Conservation (phyloP, 2,888 invertebrate species). For the Synanthedon andrenaeformis region DNA sequence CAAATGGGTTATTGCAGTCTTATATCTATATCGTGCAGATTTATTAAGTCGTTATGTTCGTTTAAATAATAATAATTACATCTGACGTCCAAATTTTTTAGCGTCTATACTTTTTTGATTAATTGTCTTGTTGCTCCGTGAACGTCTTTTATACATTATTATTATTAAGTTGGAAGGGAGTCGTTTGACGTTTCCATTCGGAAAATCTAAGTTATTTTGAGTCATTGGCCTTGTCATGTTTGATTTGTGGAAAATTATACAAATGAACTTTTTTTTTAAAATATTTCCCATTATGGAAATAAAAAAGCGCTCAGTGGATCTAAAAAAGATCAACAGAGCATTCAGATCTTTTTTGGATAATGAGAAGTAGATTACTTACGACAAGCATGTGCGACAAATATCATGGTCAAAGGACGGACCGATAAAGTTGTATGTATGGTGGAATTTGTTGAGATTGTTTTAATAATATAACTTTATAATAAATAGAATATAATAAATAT, state of each 20-base stretch:
- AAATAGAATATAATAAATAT: too few species aligned
- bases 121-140: slow-evolving; percentile 48
- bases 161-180: slow-evolving; percentile 62
- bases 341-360: too few species aligned
- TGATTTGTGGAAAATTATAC: not conserved
- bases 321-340: too few species aligned
- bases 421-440: too few species aligned
- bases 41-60: slow-evolving; percentile 53
- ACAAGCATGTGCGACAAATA: too few species aligned
- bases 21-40: slow-evolving; percentile 60
- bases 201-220: slow-evolving; percentile 38
- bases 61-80: slow-evolving; percentile 62
- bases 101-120: slow-evolving; percentile 49
- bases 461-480: too few species aligned
- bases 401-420: too few species aligned
- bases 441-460: too few species aligned
- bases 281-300: too few species aligned
- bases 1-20: slow-evolving; percentile 67
- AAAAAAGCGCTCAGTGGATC: too few species aligned
- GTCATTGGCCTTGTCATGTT: not conserved
- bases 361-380: too few species aligned
- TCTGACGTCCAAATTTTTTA: slow-evolving; percentile 36
- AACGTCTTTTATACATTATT: slow-evolving; percentile 52
- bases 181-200: slow-evolving; percentile 38
- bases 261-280: too few species aligned